Base-by-base conservation (phyloP, 2,113 vertebrate genomes). In the Sebastes schlegelii region DNA sequence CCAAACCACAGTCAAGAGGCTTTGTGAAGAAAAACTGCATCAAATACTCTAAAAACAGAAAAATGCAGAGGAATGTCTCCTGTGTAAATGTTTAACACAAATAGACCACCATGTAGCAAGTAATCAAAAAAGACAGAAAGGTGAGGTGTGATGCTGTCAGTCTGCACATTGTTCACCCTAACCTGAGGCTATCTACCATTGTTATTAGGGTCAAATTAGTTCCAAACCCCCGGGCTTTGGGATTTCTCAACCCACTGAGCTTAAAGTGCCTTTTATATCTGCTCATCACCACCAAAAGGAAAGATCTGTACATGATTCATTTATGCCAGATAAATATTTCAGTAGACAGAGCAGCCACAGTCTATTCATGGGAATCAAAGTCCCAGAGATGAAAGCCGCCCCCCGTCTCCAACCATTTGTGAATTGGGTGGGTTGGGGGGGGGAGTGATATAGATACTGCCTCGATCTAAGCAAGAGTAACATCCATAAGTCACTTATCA, bases 241-340 rank as follows among this genome's bases (percentile, higher is more conserved):
- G 34, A 64, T 76, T 68, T 80, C 63, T 83, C 65, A 21, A 65
- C 43, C 26, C 66, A 88, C 64, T 82, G 65, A 80, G 74, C 43
- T 42, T 77, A 78, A 89, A 73, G 74, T 77, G 54, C 5, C 68
- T 72, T 85, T 78, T 78, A 79, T 87, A 86, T 86, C 79, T 74
- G 49, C 64, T 84, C 86, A 86, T 82, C 45, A 9, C 57, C 77
- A 75, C 76, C 84, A 86, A 83, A 86, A 34, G 34, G 83, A 81
- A 85, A 82, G 80, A 88, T 75, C 84, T 74, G 67, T 74, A 82
- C 82, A 93, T 94, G 83, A 92, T 91, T 93, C 51, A 92, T 93
- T 92, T 74, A 94, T 80, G 45, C 62, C 71, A 78, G 63, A 93
- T 94, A 55, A 93, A 94, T 94, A 93, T 94, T 93, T 93, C 80